Percentiles rank a stretch among this genome's conserved stretches.
Conservation (phyloP, 2,797 vertebrate species). For the Chiroxiphia lanceolata region DNA sequence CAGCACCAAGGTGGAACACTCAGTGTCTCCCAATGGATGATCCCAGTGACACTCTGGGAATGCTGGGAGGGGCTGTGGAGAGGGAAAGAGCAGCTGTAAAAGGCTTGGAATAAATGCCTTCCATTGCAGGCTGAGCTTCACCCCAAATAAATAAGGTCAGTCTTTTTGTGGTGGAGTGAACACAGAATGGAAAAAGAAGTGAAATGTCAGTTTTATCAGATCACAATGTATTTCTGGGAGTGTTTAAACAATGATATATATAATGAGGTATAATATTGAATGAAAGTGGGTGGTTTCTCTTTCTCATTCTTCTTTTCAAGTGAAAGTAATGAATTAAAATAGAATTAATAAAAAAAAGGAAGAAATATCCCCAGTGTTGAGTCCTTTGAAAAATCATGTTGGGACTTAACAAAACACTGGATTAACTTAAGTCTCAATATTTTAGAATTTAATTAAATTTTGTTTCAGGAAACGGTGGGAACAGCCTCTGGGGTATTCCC, state of each 20-base stretch:
- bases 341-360: background rate
- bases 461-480: background rate
- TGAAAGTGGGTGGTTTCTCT: background rate
- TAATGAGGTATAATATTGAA: background rate
- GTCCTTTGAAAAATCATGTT: background rate
- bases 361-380: background rate
- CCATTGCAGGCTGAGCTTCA: background rate
- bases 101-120: fast-evolving
- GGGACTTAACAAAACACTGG: background rate
- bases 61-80: background rate
- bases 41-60: fast-evolving
- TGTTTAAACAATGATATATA: background rate
- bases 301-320: background rate
- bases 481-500: background rate
- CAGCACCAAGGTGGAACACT: fast-evolving
- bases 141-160: background rate
- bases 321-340: background rate
- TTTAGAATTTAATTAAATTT: background rate
- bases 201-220: background rate
- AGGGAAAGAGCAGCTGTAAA: background rate
- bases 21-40: fast-evolving
- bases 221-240: background rate
- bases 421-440: background rate
- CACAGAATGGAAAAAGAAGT: background rate
- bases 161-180: background rate